Percentiles rank a stretch among this genome's conserved stretches.
phyloP scores from a whole-genome alignment of 2,888 invertebrate genomes.

The Coenonympha glycerion region DNA sequence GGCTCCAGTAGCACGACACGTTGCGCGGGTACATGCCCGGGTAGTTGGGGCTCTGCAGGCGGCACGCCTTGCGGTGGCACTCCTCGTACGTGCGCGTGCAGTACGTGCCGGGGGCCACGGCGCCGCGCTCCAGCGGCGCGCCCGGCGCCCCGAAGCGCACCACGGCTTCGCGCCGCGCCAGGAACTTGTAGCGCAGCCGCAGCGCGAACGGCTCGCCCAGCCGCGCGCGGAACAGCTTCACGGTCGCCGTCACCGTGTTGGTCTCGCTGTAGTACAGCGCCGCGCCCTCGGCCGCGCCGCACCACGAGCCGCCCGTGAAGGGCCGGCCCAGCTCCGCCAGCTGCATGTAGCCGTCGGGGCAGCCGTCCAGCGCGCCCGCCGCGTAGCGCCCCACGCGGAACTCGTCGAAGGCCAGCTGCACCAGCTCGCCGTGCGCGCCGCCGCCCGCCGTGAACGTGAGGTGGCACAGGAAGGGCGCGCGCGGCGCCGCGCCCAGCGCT shows the following conservation, averaged over 20 bases:
- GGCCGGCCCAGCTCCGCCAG: conserved; percentile 89
- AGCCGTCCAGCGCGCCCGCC: conserved; percentile 82
- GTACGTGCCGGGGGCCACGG: conserved; percentile 89
- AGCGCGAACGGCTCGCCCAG: conserved; percentile 87
- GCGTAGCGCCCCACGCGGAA: conserved; percentile 91
- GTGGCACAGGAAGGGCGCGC: conserved; percentile 91
- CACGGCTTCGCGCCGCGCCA: conserved; percentile 85
- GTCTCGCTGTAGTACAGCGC: conserved; percentile 94
- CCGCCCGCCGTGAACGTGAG: conserved; percentile 94
- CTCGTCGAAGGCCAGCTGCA: conserved; percentile 91
- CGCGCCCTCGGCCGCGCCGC: conserved; percentile 86
- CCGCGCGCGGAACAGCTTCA: conserved; percentile 84
- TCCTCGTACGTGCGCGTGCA: conserved; percentile 90
- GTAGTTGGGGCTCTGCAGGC: conserved; percentile 92
- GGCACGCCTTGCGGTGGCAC: conserved; percentile 88
- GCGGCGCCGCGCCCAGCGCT: conserved; percentile 83
- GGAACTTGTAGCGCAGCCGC: conserved; percentile 86
- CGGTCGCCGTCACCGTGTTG: conserved; percentile 89
- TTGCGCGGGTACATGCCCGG: conserved; percentile 90
- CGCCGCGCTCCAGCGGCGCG: conserved; percentile 87
- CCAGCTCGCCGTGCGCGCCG: conserved; percentile 89
- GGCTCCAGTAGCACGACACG: conserved; percentile 92
- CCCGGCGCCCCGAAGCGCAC: conserved; percentile 85
- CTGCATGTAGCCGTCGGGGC: conserved; percentile 92
- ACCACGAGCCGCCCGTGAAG: conserved; percentile 93